Conservation (phyloP, 2,797 vertebrate genomes). For the Leucoraja ocellata region DNA sequence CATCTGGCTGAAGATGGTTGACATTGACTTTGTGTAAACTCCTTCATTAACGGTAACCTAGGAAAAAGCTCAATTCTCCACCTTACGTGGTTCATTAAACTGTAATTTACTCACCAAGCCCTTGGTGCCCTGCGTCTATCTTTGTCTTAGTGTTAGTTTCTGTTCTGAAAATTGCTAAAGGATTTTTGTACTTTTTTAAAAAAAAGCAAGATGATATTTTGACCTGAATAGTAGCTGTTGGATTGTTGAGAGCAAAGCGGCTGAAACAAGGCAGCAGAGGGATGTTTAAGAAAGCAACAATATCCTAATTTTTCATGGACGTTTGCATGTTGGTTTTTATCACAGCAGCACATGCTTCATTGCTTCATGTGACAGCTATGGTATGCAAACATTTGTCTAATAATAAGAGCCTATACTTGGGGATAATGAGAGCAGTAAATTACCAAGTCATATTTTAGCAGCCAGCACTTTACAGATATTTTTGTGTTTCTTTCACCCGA, state of each 20-base stretch:
- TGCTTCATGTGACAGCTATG: background rate
- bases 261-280: background rate
- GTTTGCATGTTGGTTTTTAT: background rate
- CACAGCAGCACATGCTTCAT: background rate
- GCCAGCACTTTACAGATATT: background rate
- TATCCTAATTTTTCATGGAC: background rate
- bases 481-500: background rate
- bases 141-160: background rate
- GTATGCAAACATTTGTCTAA: slow-evolving; percentile 6
- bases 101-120: background rate
- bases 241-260: background rate
- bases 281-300: background rate
- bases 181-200: too few relatives aligned
- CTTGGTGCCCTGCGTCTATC: background rate
- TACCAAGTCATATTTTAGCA: background rate
- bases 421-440: background rate
- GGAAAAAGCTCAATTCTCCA: background rate
- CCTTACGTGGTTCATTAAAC: background rate
- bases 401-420: slow-evolving; percentile 1
- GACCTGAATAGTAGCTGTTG: background rate
- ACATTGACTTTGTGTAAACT: too few relatives aligned
- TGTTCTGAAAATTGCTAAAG: background rate
- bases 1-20: too few relatives aligned
- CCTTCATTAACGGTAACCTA: too few relatives aligned
- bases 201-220: background rate